Conservation (phyloP, 2,888 invertebrate genomes). For the Brachylomia viminalis region DNA sequence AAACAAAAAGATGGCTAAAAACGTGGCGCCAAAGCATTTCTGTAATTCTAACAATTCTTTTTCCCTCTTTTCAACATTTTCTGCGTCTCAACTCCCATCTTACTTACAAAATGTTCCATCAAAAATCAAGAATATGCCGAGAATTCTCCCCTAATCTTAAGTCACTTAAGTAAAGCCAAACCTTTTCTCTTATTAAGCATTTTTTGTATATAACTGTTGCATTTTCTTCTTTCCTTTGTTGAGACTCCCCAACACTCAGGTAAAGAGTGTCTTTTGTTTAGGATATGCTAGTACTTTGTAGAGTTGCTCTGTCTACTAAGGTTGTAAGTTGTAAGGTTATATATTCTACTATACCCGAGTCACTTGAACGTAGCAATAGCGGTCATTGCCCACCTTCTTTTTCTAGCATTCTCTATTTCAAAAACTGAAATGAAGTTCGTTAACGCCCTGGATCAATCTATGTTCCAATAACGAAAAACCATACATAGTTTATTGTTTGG, state of each 20-base stretch:
- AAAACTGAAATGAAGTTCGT: background rate
- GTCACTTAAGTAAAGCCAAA: constrained; percentile 39
- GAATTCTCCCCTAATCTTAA: constrained; percentile 46
- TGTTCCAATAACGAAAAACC: no score
- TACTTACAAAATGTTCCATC: constrained; percentile 44
- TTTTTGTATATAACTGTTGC: constrained; percentile 35
- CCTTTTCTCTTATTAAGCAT: constrained; percentile 47
- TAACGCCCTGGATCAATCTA: background rate
- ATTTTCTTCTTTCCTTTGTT: constrained; percentile 16
- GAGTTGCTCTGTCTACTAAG: background rate
- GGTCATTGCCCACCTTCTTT: background rate
- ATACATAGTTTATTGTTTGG: no score
- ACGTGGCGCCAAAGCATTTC: constrained; percentile 30
- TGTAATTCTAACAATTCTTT: constrained; percentile 50
- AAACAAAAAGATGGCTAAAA: constrained; percentile 25
- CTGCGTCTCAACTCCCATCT: constrained; percentile 23
- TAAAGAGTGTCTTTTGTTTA: background rate
- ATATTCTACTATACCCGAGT: background rate
- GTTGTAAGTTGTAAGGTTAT: background rate
- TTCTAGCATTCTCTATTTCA: background rate
- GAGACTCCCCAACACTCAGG: background rate
- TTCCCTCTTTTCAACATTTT: constrained; percentile 34
- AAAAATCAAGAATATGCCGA: constrained; percentile 57
- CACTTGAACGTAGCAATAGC: background rate
- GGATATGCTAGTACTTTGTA: background rate